Base-by-base conservation (phyloP, 2,797 vertebrate genomes). In the Phrynocephalus vlangalii region DNA sequence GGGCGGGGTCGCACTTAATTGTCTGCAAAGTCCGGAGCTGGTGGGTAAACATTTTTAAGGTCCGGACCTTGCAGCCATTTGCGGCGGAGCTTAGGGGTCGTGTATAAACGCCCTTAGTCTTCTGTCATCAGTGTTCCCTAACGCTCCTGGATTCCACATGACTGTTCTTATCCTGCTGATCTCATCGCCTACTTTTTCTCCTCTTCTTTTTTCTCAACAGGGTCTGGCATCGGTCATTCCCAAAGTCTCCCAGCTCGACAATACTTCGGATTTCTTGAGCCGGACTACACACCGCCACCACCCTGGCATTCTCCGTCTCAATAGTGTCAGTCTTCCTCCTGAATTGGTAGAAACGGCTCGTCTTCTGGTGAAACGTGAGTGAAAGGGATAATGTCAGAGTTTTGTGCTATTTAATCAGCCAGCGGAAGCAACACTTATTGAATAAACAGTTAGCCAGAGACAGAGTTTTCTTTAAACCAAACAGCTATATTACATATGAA, bases 221-320 rank as follows among this genome's bases (percentile, higher is more conserved):
- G 89, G 91, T n/a, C 91, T 96, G 68, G 95, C 96, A 50, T 82
- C 94, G 38, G 90, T 96, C 22, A 91, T 95, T 22, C 93, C 96
- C 1, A 92, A 92, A 0, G 93, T 96, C 30, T 72, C 96, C 8
- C 94, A 96, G 67, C 67, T 94, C 0, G 97, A 96, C 86, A 96
- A 96, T 89, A 84, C 50, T n/a, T 90, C 92, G 0, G 90, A 96
- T 90, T 97, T 98, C 82, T 91, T 98, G 50, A 95, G 96, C 71
- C 97, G 96, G 81, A 88, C 92, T 86, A 93, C 93, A 8, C 97
- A 98, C 92, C 97, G 95, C 72, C 97, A 95, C 80, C 98, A 98
- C 80, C 98, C 97, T 0, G 98, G 98, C 80, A 90, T 98, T 82
- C 96, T 96, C 87, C 96, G 94, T 83, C 87, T 98, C 79, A 97